Base-by-base conservation (phyloP, 2,888 invertebrate genomes). In the Ecliptopera silaceata region DNA sequence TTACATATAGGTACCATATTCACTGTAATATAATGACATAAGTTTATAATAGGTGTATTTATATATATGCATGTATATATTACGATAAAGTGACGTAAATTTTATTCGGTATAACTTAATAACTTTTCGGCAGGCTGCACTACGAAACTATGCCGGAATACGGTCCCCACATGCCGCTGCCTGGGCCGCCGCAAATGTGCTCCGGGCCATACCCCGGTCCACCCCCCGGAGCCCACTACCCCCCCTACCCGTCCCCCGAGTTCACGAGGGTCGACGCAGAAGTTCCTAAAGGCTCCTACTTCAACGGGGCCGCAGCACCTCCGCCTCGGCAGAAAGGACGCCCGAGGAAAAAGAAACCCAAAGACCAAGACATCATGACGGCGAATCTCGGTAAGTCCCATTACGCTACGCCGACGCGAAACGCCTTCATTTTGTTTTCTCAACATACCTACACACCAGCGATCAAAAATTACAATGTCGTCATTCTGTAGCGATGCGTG, bases 321-420 rank as follows among this genome's bases (percentile, higher is more conserved):
- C 93, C 94, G n/a, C 96, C 97, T 4, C 93, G 97, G 70, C 97
- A 97, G 86, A 98, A 98, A 92, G 98, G 98, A 8, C 92, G 98
- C 68, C 98, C 98, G 31, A 92, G 98, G 80, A 98, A 98, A 91
- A 93, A 97, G 92, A 98, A 98, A 86, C 97, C 96, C 49, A 97
- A 97, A 92, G 97, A 97, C 81, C 93, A 97, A 71, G 97, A 97
- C 77, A 93, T 95, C 59, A 95, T 97, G 94, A 95, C 96, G 49
- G 95, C 96, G 49, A 96, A 94, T 86, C 94, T 97, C 85, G 97
- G 97, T 96, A 87, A 94, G 95, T 86, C 50, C 32, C 54, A 47
- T 29, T 20, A 26, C 38, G 3, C 10, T 26, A 31, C 39, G 64
- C 63, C 50, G 32, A 51, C 48, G 66, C 68, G 61, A 68, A 61